A percentile compares a stretch with the other conserved stretches of the same genome.
These are phyloP conservation scores for Sebastes fasciatus DNA, from an alignment of 2,113 vertebrate genomes.

Conservation along the genomic window DNA sequence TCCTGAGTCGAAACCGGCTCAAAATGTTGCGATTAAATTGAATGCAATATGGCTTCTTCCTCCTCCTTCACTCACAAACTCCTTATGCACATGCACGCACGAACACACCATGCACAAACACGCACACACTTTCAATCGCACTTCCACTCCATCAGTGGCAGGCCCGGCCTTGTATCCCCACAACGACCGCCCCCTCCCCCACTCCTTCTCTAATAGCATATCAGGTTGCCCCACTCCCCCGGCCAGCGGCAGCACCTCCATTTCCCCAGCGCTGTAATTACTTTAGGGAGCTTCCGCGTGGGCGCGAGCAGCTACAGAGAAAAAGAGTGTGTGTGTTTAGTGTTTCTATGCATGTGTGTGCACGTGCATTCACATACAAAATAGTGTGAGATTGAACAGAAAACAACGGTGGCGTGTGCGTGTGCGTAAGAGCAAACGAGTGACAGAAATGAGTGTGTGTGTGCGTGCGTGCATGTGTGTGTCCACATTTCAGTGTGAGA, in stretches of 20 bases:
- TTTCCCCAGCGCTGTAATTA: conserved; percentile 83
- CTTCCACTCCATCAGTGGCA: conserved; percentile 69
- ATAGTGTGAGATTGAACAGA: conserved; percentile 37
- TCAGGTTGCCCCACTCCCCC: conserved; percentile 81
- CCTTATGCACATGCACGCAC: neutral
- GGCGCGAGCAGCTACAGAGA: conserved; percentile 47
- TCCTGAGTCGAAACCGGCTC: neutral
- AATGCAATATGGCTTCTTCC: conserved; percentile 17
- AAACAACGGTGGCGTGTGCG: conserved; percentile 30
- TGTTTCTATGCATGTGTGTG: conserved; percentile 19
- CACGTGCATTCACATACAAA: conserved; percentile 22
- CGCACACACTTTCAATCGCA: conserved; percentile 45
- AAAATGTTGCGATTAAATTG: conserved; percentile 38
- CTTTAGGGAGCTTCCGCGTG: conserved; percentile 82
- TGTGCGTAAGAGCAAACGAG: conserved; percentile 13
- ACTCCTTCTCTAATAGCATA: conserved; percentile 81
- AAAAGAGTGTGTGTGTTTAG: conserved; percentile 23
- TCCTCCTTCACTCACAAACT: conserved; percentile 9
- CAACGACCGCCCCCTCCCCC: conserved; percentile 34
- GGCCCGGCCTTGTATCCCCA: conserved; percentile 67
- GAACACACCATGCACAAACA: conserved; percentile 2
- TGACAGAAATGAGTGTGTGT: neutral
- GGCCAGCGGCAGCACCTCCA: conserved; percentile 74
- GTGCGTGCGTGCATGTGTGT: neutral
- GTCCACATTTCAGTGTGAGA: conserved; percentile 21